Base-by-base conservation (phyloP, 2,797 vertebrate genomes). In the Microchirus variegatus region DNA sequence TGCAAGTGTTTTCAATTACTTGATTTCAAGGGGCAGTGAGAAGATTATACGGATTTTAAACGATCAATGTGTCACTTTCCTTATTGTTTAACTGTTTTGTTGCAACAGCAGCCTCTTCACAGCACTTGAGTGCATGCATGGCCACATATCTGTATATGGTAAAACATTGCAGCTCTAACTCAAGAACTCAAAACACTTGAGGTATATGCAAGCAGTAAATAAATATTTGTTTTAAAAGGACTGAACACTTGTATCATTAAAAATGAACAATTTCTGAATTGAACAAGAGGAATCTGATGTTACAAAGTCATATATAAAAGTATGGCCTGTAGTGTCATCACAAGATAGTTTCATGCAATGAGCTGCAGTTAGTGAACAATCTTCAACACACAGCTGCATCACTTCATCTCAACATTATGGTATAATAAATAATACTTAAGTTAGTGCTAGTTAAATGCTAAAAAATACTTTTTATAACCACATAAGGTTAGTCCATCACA, bases 311-410 rank as follows among this genome's bases (percentile, higher is more conserved):
- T 1, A 44, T 31, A 31, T 26, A 41, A n/a, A 2, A 47, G 35
- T 22, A 8, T 14, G 8, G 15, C n/a, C 18, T 22, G 9, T 13
- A 44, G 40, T 14, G 41, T 26, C 6, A 35, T 53, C 18, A 63
- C 9, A 68, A 38, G 51, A 67, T 59, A 80, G 57, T 56, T 79
- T 73, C 66, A 81, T 70, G 74, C 66, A 67, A 13, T 31, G 13
- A 57, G 19, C 6, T 58, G 15, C 43, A 16, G 50, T 80, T 63
- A 63, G 48, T 61, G 47, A 15, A 59, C 7, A 1, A 53, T 36
- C 43, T 46, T 26, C 10, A 67, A 50, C 11, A 0, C 18, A 62
- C 10, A 40, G 43, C n/a, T 57, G 6, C 35, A n/a, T 36, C 63
- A 60, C 67, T 75, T 10, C 12, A 18, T 26, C 15, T 55, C 9